Base-by-base conservation (phyloP, 2,888 invertebrate species). In the Phengaris alcon region DNA sequence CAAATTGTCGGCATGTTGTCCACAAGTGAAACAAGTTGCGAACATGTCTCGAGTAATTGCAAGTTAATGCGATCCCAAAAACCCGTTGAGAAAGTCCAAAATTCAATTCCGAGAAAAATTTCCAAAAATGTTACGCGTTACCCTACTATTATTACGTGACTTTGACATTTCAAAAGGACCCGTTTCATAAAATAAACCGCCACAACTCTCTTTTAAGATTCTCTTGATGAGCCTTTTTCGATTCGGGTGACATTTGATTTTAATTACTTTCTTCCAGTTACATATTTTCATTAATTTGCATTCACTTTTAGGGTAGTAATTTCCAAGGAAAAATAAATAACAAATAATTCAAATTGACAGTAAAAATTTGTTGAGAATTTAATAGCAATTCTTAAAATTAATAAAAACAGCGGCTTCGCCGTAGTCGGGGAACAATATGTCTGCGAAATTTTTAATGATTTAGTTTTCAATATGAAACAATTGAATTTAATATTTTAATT, bases 61-160 rank as follows among this genome's bases (percentile, higher is more conserved):
- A 12, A 15, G 51, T 54, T 72, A 72, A 72, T 72, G 35, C 72
- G 72, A 72, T 52, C 72, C 69, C 51, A 72, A 12, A 51, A 72
- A 52, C 72, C 35, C 13, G 72, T 72, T 15, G 52, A 72, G 72
- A 72, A 72, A 72, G 72, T 72, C 72, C 51, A 72, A 72, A 72
- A 52, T 48, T 70, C 12, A 51, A 52, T 72, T 72, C 72, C 54
- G 54, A 72, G 72, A 72, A 72, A 52, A 52, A 72, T 72, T 72
- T 72, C 35, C 72, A 72, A 72, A 72, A 64, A 64, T 35, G 64
- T 64, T 64, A 54, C 52, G 4, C 54, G 72, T 72, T 54, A 52
- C 72, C 12, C 70, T 22, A 22, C 70, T 70, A 51, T 15, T 52
- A 72, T 72, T 54, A 54, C 35, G 72, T 35, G 72, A 64, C 64